Percentiles rank a stretch among this genome's conserved stretches.
These are phyloP conservation scores for Gymnoscopelus braueri DNA, from an alignment of 2,797 vertebrate genomes.

Conservation along the genomic window DNA sequence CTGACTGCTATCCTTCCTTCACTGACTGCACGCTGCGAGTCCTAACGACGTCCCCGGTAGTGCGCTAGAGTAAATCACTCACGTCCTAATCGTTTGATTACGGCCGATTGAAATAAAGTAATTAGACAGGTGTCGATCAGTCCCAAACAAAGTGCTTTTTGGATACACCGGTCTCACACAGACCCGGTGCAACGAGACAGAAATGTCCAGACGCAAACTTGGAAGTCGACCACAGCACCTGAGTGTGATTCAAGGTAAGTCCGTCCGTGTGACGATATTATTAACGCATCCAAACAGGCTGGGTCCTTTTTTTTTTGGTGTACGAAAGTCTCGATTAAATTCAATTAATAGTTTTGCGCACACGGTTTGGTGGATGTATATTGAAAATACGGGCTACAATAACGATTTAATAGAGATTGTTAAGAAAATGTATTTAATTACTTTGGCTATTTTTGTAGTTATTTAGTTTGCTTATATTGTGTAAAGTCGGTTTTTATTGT, in stretches of 20 bases:
- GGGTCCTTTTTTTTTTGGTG: too few relatives aligned
- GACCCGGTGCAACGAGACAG: conserved; percentile 31
- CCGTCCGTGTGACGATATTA: not conserved
- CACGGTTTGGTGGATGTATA: conserved; percentile 26
- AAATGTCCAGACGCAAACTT: conserved; percentile 87
- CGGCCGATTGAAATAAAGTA: too few relatives aligned
- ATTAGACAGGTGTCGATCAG: not conserved
- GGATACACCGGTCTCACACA: not conserved
- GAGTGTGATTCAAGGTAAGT: conserved; percentile 83
- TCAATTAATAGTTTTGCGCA: not conserved
- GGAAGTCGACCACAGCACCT: conserved; percentile 87
- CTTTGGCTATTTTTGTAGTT: conserved; percentile 43
- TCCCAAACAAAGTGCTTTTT: not conserved
- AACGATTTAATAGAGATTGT: too few relatives aligned
- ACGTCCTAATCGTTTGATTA: too few relatives aligned
- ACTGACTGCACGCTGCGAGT: conserved; percentile 13
- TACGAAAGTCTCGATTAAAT: not conserved
- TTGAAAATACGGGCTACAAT: not conserved
- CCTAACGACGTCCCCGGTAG: conserved; percentile 15
- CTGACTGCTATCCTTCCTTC: conserved; percentile 43
- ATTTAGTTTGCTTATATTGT: conserved; percentile 33
- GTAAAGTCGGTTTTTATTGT: too few relatives aligned
- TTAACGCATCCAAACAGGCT: too few relatives aligned
- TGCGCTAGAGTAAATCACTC: not conserved
- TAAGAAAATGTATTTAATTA: not conserved